Conservation (phyloP, 2,797 vertebrate genomes). For the Coccyzus lansbergi region DNA sequence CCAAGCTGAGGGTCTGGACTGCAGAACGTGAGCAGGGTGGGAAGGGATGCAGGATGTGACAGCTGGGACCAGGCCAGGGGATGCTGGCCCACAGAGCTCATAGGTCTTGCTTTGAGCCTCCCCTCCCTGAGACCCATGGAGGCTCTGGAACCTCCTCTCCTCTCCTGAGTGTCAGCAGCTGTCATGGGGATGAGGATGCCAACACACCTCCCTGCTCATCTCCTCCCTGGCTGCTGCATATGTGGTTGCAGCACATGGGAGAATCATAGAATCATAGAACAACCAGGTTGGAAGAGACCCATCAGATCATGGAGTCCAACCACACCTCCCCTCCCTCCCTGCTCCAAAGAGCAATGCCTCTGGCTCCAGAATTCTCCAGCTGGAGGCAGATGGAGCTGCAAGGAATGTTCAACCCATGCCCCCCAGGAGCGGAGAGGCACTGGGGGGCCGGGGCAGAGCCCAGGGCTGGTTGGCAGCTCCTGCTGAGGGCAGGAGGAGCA, state of each 20-base stretch:
- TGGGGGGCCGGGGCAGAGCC: neutral
- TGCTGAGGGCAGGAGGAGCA: neutral
- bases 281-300: too few species aligned
- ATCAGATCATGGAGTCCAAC: too few species aligned
- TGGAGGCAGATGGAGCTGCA: neutral
- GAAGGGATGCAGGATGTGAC: rapidly evolving
- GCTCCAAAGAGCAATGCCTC: neutral
- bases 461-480: neutral
- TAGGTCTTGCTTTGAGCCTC: neutral
- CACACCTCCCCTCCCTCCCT: neutral
- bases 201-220: neutral
- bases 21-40: rapidly evolving
- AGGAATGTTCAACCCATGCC: rapidly evolving
- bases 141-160: neutral
- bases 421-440: neutral
- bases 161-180: neutral
- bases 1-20: rapidly evolving
- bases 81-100: too few species aligned
- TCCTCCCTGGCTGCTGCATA: neutral
- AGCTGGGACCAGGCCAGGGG: neutral
- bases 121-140: rapidly evolving
- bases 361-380: neutral
- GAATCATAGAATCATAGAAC: too few species aligned
- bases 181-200: neutral
- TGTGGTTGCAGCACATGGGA: neutral